Base-by-base conservation (phyloP, 2,113 vertebrate species). In the Urocynchramus pylzowi region DNA sequence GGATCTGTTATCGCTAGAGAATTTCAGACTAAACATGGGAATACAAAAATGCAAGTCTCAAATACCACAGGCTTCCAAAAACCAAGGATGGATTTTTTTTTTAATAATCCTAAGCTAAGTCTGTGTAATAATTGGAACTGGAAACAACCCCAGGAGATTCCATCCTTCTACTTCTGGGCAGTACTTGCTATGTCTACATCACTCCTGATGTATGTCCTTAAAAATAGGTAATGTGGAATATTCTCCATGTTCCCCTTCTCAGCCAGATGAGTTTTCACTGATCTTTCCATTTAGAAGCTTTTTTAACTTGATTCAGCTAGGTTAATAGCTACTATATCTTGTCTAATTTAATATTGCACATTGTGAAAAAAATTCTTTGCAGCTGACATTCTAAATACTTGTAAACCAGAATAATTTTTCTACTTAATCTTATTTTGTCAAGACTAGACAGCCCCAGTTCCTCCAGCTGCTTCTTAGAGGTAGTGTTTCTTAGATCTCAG, bases 311-410 rank as follows among this genome's bases (percentile, higher is more conserved):
- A 27, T 59, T 79, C 49, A 67, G 3, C 6, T 37, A 39, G 3
- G 17, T 71, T 50, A 50, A 8, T 37, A 42, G 4, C 12, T 26
- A 24, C 69, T 84, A 54, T 64, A 65, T 42, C 13, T 60, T 60
- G 9, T 47, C 7, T 27, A 45, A 17, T 61, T 60, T 11, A 4
- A 73, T 67, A 54, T 3, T 3, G 1, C 2, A 0, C 7, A n/a
- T 23, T 71, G 13, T 74, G 26, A 70, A 73, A 45, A 45, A 87
- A 81, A 20, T 20, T 78, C 7, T 64, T 68, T 24, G 5, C 33
- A 50, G 45, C 23, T 86, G 20, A 65, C 5, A 54, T 63, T 83
- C 71, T 68, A 67, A 73, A 73, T 64, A 26, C 30, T 26, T 84
- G 45, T 52, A 67, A 86, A 71, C 1, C 7, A 53, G 12, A 39